Percentiles rank a stretch among this genome's conserved stretches.
These are phyloP conservation scores for Sebastes kiyomatsui DNA, from an alignment of 2,797 vertebrate genomes.

Conservation along the genomic window DNA sequence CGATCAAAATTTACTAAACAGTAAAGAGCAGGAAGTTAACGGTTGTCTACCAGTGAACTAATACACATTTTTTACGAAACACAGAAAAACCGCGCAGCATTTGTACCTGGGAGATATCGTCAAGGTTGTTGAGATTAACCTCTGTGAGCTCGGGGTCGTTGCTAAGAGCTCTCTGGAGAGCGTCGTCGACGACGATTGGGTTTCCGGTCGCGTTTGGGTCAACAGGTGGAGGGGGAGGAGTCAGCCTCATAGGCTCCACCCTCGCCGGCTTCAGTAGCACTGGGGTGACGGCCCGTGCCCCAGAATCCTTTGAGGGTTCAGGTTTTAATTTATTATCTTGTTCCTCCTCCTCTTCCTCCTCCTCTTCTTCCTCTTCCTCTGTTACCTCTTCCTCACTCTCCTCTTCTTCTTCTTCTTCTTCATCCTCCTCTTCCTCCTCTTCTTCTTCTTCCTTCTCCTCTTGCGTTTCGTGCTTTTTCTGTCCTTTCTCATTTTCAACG, in stretches of 20 bases:
- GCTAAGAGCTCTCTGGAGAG: conserved; percentile 85
- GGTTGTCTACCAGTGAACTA: neutral
- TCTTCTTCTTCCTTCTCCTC: conserved; percentile 71
- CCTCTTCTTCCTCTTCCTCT: conserved; percentile 48
- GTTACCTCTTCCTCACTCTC: conserved; percentile 52
- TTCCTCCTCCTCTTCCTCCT: conserved; percentile 44
- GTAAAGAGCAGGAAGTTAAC: neutral
- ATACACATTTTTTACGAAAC: neutral
- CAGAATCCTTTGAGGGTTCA: conserved; percentile 31
- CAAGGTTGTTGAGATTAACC: conserved; percentile 97
- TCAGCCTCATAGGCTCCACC: conserved; percentile 73
- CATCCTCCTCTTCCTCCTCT: conserved; percentile 70
- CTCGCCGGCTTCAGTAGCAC: conserved; percentile 60
- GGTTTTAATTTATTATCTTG: conserved; percentile 47
- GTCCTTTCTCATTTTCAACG: conserved; percentile 69
- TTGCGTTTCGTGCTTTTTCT: neutral
- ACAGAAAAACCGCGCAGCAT: neutral
- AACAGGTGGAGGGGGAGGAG: conserved; percentile 63
- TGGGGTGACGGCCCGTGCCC: neutral
- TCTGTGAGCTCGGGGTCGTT: conserved; percentile 90
- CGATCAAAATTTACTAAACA: neutral
- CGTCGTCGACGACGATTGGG: conserved; percentile 93
- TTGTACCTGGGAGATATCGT: conserved; percentile 82
- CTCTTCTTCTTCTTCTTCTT: conserved; percentile 44
- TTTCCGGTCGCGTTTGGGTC: conserved; percentile 83